Evolutionary conservation across 1,140 invertebrate genomes (phyloP), one percentile per base, ranked within the genome.

Genomic region (Drosophila nebulosa): DNA sequence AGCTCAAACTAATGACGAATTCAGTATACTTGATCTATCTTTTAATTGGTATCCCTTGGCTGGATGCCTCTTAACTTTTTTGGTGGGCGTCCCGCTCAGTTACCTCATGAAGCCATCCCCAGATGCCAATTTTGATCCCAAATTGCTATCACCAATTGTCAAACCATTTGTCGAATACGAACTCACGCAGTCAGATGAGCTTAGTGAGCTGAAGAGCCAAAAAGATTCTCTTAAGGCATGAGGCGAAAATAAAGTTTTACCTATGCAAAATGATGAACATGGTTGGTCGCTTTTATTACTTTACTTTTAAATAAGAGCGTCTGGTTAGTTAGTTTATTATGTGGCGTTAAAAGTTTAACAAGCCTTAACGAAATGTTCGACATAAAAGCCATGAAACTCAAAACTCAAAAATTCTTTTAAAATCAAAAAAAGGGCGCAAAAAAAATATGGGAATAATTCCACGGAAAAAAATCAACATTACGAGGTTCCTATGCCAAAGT

Each of bases 1-100:
- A 2, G 12, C 55, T 5, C 6, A 61, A 21, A 0, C 32, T 27
- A 61, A 53, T 5, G 32, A 55, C 16, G 57, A 50, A 0, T 93
- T 94, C 57, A 92, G 91, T 27, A 78, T 94, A 1, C 93, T 93
- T 22, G 91, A 92, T 74, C 74, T 94, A 50, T 94, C 94, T 0
- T 95, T 94, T 69, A 92, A 94, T 69, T 94, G 93, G 92, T 94
- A 94, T 53, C 92, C 93, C 0, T 91, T 93, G 26, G 86, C 95
- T 4, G 95, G 94, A 10, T 92, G 93, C 36, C 30, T 93, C 1
- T 93, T 94, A 1, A 94, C 94, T 0, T 93, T 95, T 35, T 30
- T 93, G 1, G 92, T 96, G 9, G 95, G 95, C 5, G 35, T 90
- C 18, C 58, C 89, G 1, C 73, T 92, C 0, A 92, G 92, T 69